Percentiles rank a stretch among this genome's conserved stretches.
Conservation (phyloP, 2,797 vertebrate genomes). For the Falco cherrug region DNA sequence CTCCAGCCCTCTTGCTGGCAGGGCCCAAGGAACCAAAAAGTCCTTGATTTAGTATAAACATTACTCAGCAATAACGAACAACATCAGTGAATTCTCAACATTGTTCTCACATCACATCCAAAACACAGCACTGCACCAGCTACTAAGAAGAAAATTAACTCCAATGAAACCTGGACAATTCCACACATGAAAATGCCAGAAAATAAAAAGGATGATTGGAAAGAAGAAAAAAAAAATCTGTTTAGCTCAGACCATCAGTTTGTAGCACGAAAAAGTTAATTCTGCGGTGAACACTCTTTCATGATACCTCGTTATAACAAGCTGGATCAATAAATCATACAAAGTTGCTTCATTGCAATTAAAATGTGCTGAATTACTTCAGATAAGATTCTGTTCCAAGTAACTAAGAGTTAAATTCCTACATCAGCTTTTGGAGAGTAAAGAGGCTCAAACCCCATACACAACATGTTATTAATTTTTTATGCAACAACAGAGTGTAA, state of each 20-base stretch:
- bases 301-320: neutral
- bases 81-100: too few species aligned
- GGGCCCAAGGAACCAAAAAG: too few species aligned
- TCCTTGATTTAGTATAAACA: too few species aligned
- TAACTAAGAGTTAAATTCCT: neutral
- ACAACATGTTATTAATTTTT: neutral
- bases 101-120: too few species aligned
- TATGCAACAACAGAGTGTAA: neutral
- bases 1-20: too few species aligned
- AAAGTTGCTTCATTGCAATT: neutral
- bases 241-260: neutral
- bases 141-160: too few species aligned
- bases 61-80: too few species aligned
- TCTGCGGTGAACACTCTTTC: neutral
- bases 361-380: neutral
- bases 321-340: neutral
- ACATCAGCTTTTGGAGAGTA: neutral
- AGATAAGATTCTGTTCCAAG: neutral
- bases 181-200: neutral
- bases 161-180: too few species aligned
- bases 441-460: neutral
- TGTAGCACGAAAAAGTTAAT: neutral
- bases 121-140: too few species aligned
- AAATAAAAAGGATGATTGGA: neutral
- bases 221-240: neutral